Percentiles rank a stretch among this genome's conserved stretches.
Conservation (phyloP, 1,140 invertebrate species). For the Semibalanus balanoides region DNA sequence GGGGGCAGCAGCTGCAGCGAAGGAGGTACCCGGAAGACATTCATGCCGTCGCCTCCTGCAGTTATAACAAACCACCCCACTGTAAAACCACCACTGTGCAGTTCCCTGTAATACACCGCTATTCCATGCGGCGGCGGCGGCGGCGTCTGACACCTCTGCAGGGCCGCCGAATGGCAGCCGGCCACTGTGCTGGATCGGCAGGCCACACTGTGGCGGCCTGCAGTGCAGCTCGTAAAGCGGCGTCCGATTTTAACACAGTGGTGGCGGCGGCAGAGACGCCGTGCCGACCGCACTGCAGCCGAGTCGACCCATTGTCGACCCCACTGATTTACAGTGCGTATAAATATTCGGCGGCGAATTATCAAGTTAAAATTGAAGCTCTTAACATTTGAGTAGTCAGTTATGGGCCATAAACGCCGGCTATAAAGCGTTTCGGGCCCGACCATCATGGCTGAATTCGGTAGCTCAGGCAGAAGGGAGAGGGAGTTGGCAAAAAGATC, state of each 20-base stretch:
- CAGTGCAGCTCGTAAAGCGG: background rate
- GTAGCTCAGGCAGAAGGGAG: background rate
- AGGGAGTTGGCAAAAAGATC: background rate
- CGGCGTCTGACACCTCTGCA: too few species aligned
- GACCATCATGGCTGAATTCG: background rate
- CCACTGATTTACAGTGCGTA: background rate
- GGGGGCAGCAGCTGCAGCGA: too few species aligned
- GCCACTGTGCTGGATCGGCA: background rate
- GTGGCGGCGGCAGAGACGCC: too few species aligned
- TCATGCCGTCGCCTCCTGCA: too few species aligned
- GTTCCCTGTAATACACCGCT: too few species aligned
- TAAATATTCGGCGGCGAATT: background rate
- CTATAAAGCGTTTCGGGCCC: background rate
- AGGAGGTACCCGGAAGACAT: too few species aligned
- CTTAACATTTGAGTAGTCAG: conserved; percentile 2
- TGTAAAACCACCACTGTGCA: too few species aligned
- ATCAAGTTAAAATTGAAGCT: conserved; percentile 1
- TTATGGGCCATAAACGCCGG: background rate
- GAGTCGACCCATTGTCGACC: background rate
- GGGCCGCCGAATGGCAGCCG: too few species aligned
- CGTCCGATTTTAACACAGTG: background rate
- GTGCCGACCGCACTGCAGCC: too few species aligned
- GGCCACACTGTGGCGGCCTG: background rate
- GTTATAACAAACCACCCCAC: too few species aligned
- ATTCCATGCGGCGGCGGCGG: too few species aligned